A percentile compares a stretch with the other conserved stretches of the same genome.
These are phyloP conservation scores for Corythornis vintsioides DNA, from an alignment of 2,113 vertebrate species.

Conservation along the genomic window DNA sequence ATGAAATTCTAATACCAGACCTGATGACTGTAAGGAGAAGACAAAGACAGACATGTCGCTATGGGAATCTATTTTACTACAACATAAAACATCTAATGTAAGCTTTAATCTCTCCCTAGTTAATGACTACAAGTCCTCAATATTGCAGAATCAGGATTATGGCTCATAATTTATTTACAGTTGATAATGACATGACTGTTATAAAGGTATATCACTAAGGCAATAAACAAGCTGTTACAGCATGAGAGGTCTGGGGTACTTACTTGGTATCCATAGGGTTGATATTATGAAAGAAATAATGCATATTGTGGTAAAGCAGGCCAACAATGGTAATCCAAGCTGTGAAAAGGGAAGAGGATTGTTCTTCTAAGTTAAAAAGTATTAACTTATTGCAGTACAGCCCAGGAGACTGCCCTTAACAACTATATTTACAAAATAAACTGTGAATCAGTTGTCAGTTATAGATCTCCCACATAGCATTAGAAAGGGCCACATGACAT, in stretches of 20 bases:
- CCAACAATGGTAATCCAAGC: conserved; percentile 91
- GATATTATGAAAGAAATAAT: conserved; percentile 85
- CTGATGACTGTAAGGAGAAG: neutral
- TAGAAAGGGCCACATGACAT: neutral
- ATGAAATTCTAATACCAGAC: neutral
- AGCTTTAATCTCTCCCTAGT: neutral
- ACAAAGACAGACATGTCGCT: neutral
- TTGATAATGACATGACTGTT: neutral
- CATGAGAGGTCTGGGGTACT: conserved; percentile 34
- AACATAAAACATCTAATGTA: neutral
- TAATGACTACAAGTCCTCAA: neutral
- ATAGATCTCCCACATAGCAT: neutral
- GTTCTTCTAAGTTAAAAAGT: neutral
- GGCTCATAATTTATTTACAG: neutral
- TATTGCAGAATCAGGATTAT: neutral
- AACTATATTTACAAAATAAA: neutral
- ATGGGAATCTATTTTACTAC: neutral
- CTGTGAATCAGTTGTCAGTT: neutral
- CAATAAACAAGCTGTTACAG: neutral
- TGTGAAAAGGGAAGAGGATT: conserved; percentile 48
- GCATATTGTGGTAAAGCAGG: conserved; percentile 90
- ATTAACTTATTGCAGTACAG: rapidly evolving
- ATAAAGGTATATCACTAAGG: neutral
- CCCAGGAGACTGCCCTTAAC: neutral
- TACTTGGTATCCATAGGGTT: conserved; percentile 85